Evolutionary conservation across 2,797 vertebrate genomes (phyloP).

Genomic region (Psittacula echo): DNA sequence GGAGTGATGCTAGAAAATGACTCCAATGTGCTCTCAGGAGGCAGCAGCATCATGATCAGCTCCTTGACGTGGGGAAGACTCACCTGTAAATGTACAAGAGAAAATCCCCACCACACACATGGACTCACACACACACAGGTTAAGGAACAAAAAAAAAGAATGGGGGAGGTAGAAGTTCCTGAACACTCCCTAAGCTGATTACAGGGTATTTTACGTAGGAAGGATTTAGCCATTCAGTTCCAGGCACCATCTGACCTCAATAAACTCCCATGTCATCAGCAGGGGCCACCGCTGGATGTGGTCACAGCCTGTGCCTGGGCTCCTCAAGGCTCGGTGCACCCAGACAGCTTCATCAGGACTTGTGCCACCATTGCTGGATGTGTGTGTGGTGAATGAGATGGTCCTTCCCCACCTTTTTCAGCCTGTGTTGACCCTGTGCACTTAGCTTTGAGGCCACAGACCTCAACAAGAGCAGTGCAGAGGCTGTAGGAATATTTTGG

Average conservation of each 20-base stretch:
- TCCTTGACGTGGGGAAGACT: neutral
- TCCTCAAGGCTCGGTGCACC: neutral
- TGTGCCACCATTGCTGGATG: neutral
- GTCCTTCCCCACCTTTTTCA: neutral
- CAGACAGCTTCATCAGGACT: neutral
- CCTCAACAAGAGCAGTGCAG: neutral
- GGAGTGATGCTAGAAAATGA: neutral
- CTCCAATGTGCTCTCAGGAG: neutral
- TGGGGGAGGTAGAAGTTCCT: conserved; percentile 48
- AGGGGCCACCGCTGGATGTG: neutral
- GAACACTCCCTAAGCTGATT: conserved; percentile 58
- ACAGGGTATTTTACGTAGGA: conserved; percentile 66
- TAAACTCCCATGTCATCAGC: neutral
- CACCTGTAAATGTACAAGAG: neutral
- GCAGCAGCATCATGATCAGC: fast-evolving
- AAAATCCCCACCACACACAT: neutral
- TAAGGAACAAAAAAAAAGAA: neutral
- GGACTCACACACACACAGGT: neutral
- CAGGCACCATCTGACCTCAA: conserved; percentile 59
- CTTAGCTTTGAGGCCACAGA: neutral
- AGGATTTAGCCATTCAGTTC: conserved; percentile 59
- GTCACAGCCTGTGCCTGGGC: neutral
- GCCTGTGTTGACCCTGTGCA: neutral
- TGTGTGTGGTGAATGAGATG: neutral
- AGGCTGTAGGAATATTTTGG: neutral